Base-by-base conservation (phyloP, 2,797 vertebrate species). In the Gephyroberyx darwinii region DNA sequence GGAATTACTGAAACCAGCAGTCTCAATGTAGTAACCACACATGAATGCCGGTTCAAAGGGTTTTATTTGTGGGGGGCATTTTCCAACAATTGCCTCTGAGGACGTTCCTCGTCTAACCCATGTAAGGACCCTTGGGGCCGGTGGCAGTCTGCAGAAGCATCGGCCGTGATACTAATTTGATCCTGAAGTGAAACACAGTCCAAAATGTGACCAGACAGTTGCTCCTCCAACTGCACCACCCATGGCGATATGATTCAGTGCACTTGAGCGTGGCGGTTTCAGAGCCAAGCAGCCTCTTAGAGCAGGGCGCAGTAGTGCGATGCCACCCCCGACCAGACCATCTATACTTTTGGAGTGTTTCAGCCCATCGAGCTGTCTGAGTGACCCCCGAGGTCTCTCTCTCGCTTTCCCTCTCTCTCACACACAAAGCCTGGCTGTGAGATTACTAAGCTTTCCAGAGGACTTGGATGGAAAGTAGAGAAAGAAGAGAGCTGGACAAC, bases 361-460 rank as follows among this genome's bases (percentile, higher is more conserved):
- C 5, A 58, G 43, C 51, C 55, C 43, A 0, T 3, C 45, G 2
- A 19, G 63, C 19, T 26, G 19, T 66, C n/a, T 4, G 43, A 78
- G 69, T 47, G 68, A 61, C 55, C 70, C 65, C 56, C 1, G 0
- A 66, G 68, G 71, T 69, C 64, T 71, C 56, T 26, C 26, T 33
- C 16, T 33, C 37, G 17, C 69, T 26, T 17, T 16, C 54, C 33
- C 30, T 47, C 75, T 1, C 41, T 47, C 52, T 19, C n/a, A 26
- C 61, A 69, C 57, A 78, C 53, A 31, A 48, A 69, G 62, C 57
- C 65, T 10, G 43, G 8, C 59, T 6, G 26, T 61, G 69, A 86
- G 78, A 78, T 78, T 56, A 69, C 74, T 1, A 10, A 33, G 71
- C 74, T 66, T 76, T 31, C 30, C 41, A 65, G 41, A 77, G n/a